Evolutionary conservation across 2,888 invertebrate species (phyloP), one percentile per base, ranked within the genome.

Genomic region (Homarus gammarus): DNA sequence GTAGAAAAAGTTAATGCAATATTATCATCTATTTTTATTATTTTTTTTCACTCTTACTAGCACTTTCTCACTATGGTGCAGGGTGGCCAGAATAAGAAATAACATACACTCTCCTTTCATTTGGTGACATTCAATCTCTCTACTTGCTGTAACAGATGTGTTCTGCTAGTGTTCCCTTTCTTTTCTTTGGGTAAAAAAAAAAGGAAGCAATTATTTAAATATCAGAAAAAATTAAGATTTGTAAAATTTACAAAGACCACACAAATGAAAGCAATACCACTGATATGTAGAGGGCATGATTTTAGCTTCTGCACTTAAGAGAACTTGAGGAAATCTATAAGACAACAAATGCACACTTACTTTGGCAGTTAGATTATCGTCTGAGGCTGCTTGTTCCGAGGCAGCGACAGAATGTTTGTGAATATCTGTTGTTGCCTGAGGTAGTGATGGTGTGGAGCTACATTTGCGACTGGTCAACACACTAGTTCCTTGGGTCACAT

Each of bases 371-470:
- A 99, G 95, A 94, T 98, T 98, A 94, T 99, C 99, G 0, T 98
- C 98, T 0, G 98, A 98, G 0, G 98, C 97, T 15, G 98, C 98
- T 94, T 99, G 99, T 93, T 99, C 99, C 0, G 98, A 98, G 22
- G 97, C 97, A n/a, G 98, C 98, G 31, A 98, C 98, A 0, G 98
- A 97, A 61, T 95, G 95, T 92, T 94, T 94, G 40, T 86, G 86
- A 36, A 95, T 92, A 82, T 93, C 93, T 92, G 97, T 97, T 0
- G 96, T 97, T 56, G 97, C 97, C 93, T 98, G 98, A 0, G 98
- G 97, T 93, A 99, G 95, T 94, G 98, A 98, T 31, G 99, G 98
- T 12, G 99, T 99, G 64, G 98, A 99, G 94, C 97, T 98, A 91
- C 98, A 98, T 94, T 99, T 99, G 92, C 98, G 96, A 93, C 96